A percentile compares a stretch with the other conserved stretches of the same genome.
phyloP scores from a whole-genome alignment of 2,113 vertebrate species.

The Struthidea cinerea region DNA sequence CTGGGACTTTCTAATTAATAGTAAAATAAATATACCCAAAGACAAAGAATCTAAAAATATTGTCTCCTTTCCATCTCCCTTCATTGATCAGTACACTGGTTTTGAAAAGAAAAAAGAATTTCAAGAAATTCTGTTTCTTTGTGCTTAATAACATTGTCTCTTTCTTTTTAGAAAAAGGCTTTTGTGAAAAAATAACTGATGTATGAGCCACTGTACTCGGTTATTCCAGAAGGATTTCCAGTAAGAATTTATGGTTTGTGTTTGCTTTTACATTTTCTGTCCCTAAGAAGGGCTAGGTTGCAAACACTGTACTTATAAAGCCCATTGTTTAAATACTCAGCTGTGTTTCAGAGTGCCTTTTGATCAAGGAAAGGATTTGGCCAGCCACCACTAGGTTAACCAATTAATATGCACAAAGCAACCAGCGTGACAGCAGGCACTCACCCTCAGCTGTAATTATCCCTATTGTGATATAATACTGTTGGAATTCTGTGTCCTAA shows the following conservation, averaged over 20 bases:
- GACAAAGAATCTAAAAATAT: neutral
- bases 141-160: neutral
- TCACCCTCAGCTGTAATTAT: neutral
- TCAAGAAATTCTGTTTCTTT: neutral
- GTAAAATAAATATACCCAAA: neutral
- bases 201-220: neutral
- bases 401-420: constrained; percentile 11
- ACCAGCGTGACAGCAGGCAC: neutral
- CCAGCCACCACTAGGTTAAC: neutral
- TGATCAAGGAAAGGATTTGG: neutral
- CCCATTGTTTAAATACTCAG: neutral
- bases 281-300: neutral
- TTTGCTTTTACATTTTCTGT: neutral
- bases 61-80: neutral
- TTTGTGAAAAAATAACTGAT: neutral
- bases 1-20: neutral
- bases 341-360: neutral
- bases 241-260: neutral
- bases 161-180: neutral
- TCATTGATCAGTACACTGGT: neutral
- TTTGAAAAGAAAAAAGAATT: neutral
- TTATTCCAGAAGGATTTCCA: neutral
- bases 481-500: neutral
- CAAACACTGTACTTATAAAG: neutral
- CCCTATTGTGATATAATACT: neutral